Evolutionary conservation across 1,140 invertebrate genomes (phyloP), one percentile per base, ranked within the genome.

Genomic region (Ceratitis capitata): DNA sequence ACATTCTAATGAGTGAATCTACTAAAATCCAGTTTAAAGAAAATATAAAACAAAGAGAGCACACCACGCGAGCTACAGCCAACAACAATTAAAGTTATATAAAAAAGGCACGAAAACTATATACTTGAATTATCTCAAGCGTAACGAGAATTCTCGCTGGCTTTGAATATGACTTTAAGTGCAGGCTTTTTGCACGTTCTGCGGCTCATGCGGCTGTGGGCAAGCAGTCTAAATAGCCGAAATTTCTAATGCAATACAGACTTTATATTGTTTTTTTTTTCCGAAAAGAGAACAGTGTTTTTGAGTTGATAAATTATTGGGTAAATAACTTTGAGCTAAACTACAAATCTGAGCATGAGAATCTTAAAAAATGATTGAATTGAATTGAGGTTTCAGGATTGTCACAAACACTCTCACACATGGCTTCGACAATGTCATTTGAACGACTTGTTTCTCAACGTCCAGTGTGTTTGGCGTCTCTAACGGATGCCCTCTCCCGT

Each of bases 91-190:
- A 69, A 69, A 69, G 39, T n/a, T n/a, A n/a, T n/a, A n/a, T n/a
- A n/a, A n/a, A n/a, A n/a, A n/a, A n/a, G n/a, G n/a, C n/a, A 69
- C 32, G 61, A 39, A 69, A 69, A 69, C 39, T 69, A 69, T 35
- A 69, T 69, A 35, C 29, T 69, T 69, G 29, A 69, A 39, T 69
- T 69, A 32, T 69, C 32, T 69, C 61, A 39, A 69, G 61, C 61
- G 61, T 69, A 69, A 35, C 61, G 10, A n/a, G n/a, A 69, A 69
- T 35, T 69, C 32, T 3, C 61, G 3, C 4, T 19, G 16, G 56
- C 51, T n/a, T n/a, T n/a, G n/a, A n/a, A n/a, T n/a, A n/a, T n/a
- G n/a, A n/a, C n/a, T n/a, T n/a, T n/a, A n/a, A n/a, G n/a, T n/a
- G n/a, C n/a, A n/a, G n/a, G n/a, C 19, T n/a, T n/a, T 23, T 16